phyloP scores from a whole-genome alignment of 2,113 vertebrate genomes.

The Harpagus bidentatus region DNA sequence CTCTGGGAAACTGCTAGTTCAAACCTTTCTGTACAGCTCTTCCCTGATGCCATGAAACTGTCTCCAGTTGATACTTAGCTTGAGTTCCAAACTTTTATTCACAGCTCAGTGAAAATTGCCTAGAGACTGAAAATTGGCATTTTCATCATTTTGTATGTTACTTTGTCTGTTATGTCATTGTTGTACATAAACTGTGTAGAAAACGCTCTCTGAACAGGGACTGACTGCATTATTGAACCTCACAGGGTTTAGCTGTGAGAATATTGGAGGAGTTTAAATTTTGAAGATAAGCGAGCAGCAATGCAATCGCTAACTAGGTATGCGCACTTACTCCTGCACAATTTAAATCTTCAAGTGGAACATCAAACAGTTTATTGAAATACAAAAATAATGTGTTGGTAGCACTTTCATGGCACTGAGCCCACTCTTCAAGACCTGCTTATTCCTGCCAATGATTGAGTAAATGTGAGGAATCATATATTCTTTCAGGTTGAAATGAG shows the following conservation, averaged over 20 bases:
- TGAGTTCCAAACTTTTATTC: not conserved
- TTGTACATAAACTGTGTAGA: not conserved
- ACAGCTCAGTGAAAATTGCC: not conserved
- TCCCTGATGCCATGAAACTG: not conserved
- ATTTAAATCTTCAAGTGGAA: not conserved
- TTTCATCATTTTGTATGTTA: not conserved
- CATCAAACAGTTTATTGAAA: not conserved
- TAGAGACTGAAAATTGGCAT: not conserved
- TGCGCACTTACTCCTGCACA: rapidly evolving
- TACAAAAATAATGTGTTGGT: not conserved
- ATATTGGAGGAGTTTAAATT: not conserved
- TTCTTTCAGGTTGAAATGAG: not conserved
- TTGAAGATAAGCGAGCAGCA: not conserved
- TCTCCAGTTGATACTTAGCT: not conserved
- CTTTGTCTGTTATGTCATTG: not conserved
- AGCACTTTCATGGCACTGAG: not conserved
- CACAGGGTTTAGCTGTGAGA: not conserved
- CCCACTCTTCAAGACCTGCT: not conserved
- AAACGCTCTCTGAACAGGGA: not conserved
- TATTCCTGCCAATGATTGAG: not conserved
- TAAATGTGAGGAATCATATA: not conserved
- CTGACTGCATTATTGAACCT: not conserved
- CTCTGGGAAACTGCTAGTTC: not conserved
- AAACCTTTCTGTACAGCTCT: not conserved
- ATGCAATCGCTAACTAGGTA: not conserved